These are phyloP conservation scores for Tympanuchus pallidicinctus DNA, from an alignment of 2,113 vertebrate genomes.

Conservation along the genomic window DNA sequence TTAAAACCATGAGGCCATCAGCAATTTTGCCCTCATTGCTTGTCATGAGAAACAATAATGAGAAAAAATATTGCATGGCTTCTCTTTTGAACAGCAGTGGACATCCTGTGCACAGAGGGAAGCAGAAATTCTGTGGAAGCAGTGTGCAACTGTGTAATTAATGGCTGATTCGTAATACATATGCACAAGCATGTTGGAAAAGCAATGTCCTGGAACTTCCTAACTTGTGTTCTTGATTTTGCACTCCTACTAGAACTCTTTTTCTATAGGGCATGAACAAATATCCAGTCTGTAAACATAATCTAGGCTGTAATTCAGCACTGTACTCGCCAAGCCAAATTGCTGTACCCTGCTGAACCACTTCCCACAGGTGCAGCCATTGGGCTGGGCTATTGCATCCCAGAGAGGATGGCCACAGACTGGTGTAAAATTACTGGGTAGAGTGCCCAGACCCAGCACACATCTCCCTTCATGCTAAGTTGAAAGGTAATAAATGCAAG, in stretches of 20 bases:
- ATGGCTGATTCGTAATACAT: conserved; percentile 11
- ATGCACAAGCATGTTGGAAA: neutral
- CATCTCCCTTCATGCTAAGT: neutral
- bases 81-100: neutral
- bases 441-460: neutral
- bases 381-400: neutral
- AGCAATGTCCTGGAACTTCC: neutral
- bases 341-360: neutral
- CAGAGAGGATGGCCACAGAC: neutral
- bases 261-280: neutral
- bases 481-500: neutral
- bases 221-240: neutral
- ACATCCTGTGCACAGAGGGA: neutral
- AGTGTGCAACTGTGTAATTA: neutral
- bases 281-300: neutral
- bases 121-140: conserved; percentile 3
- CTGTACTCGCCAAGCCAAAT: neutral
- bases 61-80: neutral
- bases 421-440: no score
- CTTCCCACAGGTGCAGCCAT: neutral
- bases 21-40: neutral
- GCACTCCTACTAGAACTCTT: neutral
- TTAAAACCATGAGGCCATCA: neutral
- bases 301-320: neutral
- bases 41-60: neutral